Conservation (phyloP, 2,888 invertebrate species). For the Xestia c-nigrum region DNA sequence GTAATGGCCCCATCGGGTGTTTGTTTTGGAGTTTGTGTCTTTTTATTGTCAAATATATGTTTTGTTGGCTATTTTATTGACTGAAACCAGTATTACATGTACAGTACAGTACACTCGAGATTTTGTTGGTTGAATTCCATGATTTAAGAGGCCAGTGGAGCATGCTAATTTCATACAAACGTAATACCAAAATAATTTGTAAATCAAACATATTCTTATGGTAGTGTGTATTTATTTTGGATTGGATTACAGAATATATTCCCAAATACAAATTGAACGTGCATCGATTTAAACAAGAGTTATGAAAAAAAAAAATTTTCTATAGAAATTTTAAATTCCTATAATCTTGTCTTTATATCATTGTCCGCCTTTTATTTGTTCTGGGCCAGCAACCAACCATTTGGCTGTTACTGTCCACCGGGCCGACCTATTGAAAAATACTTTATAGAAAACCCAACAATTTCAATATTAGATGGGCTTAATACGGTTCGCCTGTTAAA, state of each 20-base stretch:
- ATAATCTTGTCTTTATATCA: too few species aligned
- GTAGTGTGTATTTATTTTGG: too few species aligned
- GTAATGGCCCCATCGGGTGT: conserved; percentile 39
- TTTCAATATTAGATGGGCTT: not conserved
- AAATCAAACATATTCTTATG: too few species aligned
- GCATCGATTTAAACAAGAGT: too few species aligned
- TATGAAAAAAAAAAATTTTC: too few species aligned
- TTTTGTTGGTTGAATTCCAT: not conserved
- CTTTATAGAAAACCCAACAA: not conserved
- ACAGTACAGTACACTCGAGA: not conserved
- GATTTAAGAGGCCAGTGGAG: not conserved
- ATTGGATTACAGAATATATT: too few species aligned
- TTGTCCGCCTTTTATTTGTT: too few species aligned
- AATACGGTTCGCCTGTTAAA: not conserved
- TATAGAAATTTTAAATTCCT: too few species aligned
- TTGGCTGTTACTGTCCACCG: not conserved
- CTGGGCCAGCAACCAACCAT: not conserved
- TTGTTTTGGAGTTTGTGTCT: conserved; percentile 37
- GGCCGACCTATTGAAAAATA: not conserved
- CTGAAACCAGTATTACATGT: too few species aligned
- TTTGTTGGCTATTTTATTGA: conserved; percentile 17
- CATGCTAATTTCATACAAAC: too few species aligned
- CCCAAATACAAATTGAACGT: too few species aligned
- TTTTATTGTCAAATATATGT: conserved; percentile 24
- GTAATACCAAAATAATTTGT: too few species aligned